phyloP scores from a whole-genome alignment of 2,888 invertebrate species.

The Ametastegia equiseti region DNA sequence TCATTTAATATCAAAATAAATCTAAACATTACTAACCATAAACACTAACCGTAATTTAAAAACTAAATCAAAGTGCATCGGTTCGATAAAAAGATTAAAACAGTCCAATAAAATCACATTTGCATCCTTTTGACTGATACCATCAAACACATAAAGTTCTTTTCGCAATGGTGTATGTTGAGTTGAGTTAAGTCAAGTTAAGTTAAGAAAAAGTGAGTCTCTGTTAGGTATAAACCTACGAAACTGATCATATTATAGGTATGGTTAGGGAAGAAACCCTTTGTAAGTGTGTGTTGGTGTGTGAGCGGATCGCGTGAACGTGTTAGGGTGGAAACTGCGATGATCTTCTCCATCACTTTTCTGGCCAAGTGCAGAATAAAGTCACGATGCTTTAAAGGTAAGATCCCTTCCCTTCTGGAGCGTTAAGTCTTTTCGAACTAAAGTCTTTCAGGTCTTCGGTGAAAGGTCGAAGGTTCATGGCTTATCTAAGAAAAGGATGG shows the following conservation, averaged over 20 bases:
- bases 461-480: conserved; percentile 32
- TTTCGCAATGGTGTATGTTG: no score
- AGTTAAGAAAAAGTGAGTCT: background rate
- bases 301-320: background rate
- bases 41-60: background rate
- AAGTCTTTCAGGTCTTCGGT: conserved; percentile 25
- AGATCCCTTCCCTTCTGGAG: conserved; percentile 10
- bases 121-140: no score
- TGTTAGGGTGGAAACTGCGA: background rate
- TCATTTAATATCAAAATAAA: background rate
- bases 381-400: conserved; percentile 2
- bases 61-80: background rate
- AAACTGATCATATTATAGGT: background rate
- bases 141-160: no score
- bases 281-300: background rate
- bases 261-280: background rate
- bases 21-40: background rate
- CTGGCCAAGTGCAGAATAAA: conserved; percentile 22
- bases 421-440: conserved; percentile 25
- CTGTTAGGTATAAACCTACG: background rate
- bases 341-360: conserved; percentile 18
- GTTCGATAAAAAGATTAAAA: no score
- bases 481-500: conserved; percentile 28
- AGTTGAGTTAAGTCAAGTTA: no score
- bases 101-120: no score